Base-by-base conservation (phyloP, 2,113 vertebrate genomes). In the Atlantisia rogersi region DNA sequence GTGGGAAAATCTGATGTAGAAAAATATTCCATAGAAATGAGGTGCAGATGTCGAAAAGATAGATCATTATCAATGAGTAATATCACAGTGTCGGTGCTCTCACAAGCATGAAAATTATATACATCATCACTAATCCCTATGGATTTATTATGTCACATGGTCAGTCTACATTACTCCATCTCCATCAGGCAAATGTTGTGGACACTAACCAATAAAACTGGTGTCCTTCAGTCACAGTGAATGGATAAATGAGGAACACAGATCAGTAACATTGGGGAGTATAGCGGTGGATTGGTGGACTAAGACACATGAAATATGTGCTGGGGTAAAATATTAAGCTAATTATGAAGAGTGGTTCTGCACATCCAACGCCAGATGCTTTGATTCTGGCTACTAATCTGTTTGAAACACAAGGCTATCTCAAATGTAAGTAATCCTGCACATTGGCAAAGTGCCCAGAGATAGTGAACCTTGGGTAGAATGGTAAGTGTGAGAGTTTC, bases 291-390 rank as follows among this genome's bases (percentile, higher is more conserved):
- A 60, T 93, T 91, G 86, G 81, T n/a, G 78, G 56, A n/a, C 64
- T 81, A 90, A 88, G 69, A 83, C 62, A 92, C 25, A 26, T 83
- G 69, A 96, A 96, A 94, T 91, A 94, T 89, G 28, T 84, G 44
- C 53, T 89, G 70, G 46, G 81, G 60, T 89, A 94, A 96, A 95
- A 88, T 96, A 94, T 95, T 94, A 93, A 96, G 84, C 62, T 94
- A 93, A 95, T 96, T 95, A 95, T 93, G 83, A 97, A 85, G 44
- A 87, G 94, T 94, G 81, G 88, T 94, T 96, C 92, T 95, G 88
- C 88, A 73, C 69, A 96, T 84, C 83, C 90, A 96, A 65, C 65
- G 91, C 88, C 94, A 97, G 95, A 95, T 96, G 94, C 88, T 96
- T 96, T 94, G 82, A 78, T 94, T 88, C 88, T 91, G 88, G 76